A percentile compares a stretch with the other conserved stretches of the same genome.
Conservation (phyloP, 1,140 invertebrate species). For the Cheumatopsyche charites region DNA sequence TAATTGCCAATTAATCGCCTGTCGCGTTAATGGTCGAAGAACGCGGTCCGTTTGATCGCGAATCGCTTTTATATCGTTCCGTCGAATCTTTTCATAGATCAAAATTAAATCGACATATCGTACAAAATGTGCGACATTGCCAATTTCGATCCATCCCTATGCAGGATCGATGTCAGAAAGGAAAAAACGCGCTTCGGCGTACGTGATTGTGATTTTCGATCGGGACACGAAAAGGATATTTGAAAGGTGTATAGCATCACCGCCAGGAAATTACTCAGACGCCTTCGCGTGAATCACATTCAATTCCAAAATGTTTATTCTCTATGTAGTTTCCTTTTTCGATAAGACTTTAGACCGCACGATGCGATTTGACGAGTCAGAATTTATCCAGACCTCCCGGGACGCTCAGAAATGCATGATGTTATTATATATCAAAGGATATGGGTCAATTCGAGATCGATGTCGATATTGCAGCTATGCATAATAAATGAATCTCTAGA, state of each 20-base stretch:
- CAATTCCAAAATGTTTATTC: too few species aligned
- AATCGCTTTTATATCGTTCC: not conserved
- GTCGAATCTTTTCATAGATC: constrained; percentile 5
- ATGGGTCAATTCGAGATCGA: constrained; percentile 10
- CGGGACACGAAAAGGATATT: constrained; percentile 11
- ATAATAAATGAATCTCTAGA: too few species aligned
- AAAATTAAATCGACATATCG: not conserved
- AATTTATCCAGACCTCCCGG: not conserved
- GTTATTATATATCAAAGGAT: constrained; percentile 1
- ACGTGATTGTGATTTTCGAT: constrained; percentile 2
- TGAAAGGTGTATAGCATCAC: not conserved
- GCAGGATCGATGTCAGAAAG: too few species aligned
- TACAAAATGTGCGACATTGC: too few species aligned
- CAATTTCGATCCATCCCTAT: too few species aligned
- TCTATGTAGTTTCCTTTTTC: not conserved
- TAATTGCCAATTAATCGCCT: constrained; percentile 12
- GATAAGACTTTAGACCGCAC: not conserved
- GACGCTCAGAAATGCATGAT: too few species aligned
- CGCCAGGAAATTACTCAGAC: constrained; percentile 19
- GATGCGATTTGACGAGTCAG: not conserved
- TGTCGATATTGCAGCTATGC: too few species aligned
- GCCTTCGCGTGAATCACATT: not conserved
- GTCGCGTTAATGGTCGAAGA: not conserved
- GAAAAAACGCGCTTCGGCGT: not conserved
- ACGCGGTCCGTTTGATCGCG: not conserved